Evolutionary conservation across 1,140 invertebrate species (phyloP).

Genomic region (Achatina immaculata): DNA sequence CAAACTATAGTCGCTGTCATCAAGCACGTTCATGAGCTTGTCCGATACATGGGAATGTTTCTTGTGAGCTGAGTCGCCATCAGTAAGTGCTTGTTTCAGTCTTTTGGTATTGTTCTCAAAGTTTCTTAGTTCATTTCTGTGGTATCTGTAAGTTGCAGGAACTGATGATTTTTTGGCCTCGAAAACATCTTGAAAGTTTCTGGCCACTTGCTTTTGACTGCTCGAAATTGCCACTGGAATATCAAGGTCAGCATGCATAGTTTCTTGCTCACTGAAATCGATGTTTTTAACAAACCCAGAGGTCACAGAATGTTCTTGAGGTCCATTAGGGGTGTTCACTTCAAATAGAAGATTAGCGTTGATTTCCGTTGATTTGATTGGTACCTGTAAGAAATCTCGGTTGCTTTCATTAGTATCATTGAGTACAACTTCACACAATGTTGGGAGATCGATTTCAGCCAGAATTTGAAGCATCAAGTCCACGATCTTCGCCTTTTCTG

Average conservation of each 20-base stretch:
- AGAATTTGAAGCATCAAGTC: slow-evolving; percentile 7
- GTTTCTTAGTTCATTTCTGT: neutral
- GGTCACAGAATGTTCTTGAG: neutral
- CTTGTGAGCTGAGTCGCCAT: too few species aligned
- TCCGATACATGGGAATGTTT: too few species aligned
- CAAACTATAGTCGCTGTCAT: too few species aligned
- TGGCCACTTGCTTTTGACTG: neutral
- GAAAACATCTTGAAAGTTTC: neutral
- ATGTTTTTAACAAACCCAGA: neutral
- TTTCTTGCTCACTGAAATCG: neutral
- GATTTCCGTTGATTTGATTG: neutral
- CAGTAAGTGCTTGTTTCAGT: too few species aligned
- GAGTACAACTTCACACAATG: slow-evolving; percentile 6
- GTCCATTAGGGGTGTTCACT: neutral
- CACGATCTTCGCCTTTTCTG: neutral
- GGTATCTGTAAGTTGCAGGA: neutral
- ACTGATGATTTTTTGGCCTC: neutral
- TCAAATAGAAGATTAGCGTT: neutral
- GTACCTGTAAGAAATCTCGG: neutral
- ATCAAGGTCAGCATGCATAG: neutral
- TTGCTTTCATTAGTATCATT: neutral
- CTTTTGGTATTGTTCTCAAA: too few species aligned
- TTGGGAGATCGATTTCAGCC: slow-evolving; percentile 12
- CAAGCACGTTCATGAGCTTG: too few species aligned
- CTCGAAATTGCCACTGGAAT: neutral